Conservation (phyloP, 2,888 invertebrate genomes). For the Ischnus inquisitorius region DNA sequence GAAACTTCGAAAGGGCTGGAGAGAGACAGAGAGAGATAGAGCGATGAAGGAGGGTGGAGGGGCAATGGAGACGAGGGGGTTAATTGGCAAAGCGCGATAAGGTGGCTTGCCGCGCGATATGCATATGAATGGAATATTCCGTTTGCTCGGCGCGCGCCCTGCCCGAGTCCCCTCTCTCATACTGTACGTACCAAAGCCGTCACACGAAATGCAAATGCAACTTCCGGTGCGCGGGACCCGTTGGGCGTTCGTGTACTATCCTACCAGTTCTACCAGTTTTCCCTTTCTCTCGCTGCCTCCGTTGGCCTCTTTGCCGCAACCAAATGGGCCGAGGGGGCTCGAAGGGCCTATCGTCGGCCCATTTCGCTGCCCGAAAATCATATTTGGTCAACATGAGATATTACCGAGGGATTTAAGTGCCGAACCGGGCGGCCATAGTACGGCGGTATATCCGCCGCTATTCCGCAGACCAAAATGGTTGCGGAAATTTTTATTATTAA, state of each 20-base stretch:
- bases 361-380: conserved; percentile 53
- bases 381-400: conserved; percentile 66
- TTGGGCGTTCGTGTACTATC: conserved; percentile 52
- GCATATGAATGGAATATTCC: conserved; percentile 81
- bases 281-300: conserved; percentile 33
- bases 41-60: background rate
- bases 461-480: conserved; percentile 13
- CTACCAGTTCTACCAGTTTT: conserved; percentile 14
- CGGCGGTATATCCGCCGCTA: conserved; percentile 1
- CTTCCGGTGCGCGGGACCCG: conserved; percentile 62
- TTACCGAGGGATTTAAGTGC: conserved; percentile 54
- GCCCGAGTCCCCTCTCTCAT: conserved; percentile 16
- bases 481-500: conserved; percentile 58
- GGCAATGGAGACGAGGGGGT: conserved; percentile 60
- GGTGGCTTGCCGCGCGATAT: conserved; percentile 79
- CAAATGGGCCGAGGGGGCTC: conserved; percentile 44
- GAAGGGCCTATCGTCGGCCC: conserved; percentile 57
- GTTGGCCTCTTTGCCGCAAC: conserved; percentile 36
- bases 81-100: conserved; percentile 82
- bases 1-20: conserved; percentile 48
- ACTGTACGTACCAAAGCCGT: conserved; percentile 66
- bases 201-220: conserved; percentile 77
- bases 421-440: conserved; percentile 31
- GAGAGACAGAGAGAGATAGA: conserved; percentile 14
- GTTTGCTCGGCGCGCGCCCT: conserved; percentile 71